Base-by-base conservation (phyloP, 64 coral and sea anemone species). In the Montipora sp. region DNA sequence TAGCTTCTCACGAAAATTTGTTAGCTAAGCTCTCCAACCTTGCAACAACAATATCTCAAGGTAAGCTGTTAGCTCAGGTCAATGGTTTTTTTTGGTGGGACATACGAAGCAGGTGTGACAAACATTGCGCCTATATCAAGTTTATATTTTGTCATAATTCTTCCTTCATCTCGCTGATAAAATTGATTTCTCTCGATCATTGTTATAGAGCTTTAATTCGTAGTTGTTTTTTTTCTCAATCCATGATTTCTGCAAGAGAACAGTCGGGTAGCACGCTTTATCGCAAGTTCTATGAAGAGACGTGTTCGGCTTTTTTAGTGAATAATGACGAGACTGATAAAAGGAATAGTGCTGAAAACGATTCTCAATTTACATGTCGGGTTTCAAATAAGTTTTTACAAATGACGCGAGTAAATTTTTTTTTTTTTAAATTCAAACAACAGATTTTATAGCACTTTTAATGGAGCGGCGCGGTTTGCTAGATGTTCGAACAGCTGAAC, bases 291-390 rank as follows among this genome's bases (percentile, higher is more conserved):
- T 36, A 36, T 2, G 36, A 36, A 36, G 36, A 36, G 36, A 36
- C 36, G 36, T 36, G 36, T 36, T 36, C 36, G 36, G 4, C 51
- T 55, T 55, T 4, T 20, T 82, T 2, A 12, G 45, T 16, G 27
- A 44, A 7, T 16, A 27, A 63, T 27, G 13, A 61, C 22, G 59
- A 63, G 12, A 55, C 22, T 61, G 8, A 61, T 6, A 82, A 43
- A 61, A 63, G 55, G 36, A 36, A 36, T 36, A 65, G 24, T 27
- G 14, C 23, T 24, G 13, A 82, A 60, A 58, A n/a, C 15, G 10
- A 61, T 63, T 24, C 24, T 61, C 45, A 63, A 59, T 82, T 82
- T 82, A 46, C 80, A 61, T 43, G 51, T 82, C 20, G 50, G 18
- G 58, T 14, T 77, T 80, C 13, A 46, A 11, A 36, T 36, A 36